phyloP scores from a whole-genome alignment of 2,888 invertebrate species.

The Spicauda simplicius region DNA sequence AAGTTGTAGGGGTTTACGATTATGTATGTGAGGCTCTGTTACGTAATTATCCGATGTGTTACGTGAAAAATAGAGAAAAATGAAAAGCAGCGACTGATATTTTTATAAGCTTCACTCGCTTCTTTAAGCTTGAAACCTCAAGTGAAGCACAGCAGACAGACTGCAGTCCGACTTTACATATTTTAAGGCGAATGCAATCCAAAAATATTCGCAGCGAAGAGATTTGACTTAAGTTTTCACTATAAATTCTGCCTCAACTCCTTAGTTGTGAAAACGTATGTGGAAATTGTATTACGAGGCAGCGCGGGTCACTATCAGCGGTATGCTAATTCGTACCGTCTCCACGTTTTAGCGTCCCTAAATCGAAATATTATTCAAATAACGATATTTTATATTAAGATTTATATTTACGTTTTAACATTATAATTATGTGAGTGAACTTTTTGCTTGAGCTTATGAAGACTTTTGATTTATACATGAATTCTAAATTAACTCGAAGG shows the following conservation, averaged over 20 bases:
- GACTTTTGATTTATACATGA: background rate
- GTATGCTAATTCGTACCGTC: constrained; percentile 45
- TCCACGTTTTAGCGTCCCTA: constrained; percentile 25
- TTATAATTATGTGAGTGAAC: constrained; percentile 17
- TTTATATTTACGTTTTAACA: constrained; percentile 23
- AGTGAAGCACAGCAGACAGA: constrained; percentile 13
- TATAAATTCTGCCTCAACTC: constrained; percentile 34
- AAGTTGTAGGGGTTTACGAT: too few species aligned
- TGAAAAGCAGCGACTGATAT: background rate
- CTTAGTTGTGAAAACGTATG: constrained; percentile 47
- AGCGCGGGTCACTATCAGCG: constrained; percentile 45
- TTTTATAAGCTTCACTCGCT: constrained; percentile 21
- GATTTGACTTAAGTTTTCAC: constrained; percentile 36
- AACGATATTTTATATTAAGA: constrained; percentile 25
- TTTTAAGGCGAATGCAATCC: constrained; percentile 20
- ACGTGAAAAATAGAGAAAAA: background rate
- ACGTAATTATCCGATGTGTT: background rate
- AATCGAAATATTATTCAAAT: constrained; percentile 36
- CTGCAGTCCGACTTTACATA: constrained; percentile 24
- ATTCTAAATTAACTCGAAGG: background rate
- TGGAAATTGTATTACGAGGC: constrained; percentile 46
- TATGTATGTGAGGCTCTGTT: too few species aligned
- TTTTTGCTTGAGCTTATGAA: constrained; percentile 15
- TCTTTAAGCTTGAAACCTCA: background rate
- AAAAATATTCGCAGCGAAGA: constrained; percentile 31